A percentile compares a stretch with the other conserved stretches of the same genome.
Evolutionary conservation across 2,888 invertebrate species (phyloP).

Genomic region (Leucophenga maculata): DNA sequence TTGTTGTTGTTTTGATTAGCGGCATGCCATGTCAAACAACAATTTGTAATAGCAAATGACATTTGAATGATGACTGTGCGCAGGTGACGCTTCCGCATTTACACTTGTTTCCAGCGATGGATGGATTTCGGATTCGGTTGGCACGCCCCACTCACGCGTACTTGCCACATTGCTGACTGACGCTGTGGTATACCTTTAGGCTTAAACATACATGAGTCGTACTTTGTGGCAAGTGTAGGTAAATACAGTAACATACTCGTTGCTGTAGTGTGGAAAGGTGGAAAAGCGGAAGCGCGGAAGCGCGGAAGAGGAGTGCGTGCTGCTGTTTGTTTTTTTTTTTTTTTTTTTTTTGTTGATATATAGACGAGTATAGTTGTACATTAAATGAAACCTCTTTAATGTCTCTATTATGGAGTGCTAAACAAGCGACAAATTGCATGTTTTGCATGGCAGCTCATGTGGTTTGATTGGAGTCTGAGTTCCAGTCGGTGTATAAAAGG

Average conservation of each 20-base stretch:
- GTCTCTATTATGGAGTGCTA: constrained; percentile 60
- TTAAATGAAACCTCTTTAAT: constrained; percentile 35
- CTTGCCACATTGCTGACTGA: background rate
- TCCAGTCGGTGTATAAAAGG: background rate
- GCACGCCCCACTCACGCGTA: background rate
- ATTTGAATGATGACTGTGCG: constrained; percentile 62
- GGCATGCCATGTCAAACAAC: constrained; percentile 66
- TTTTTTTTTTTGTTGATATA: too few relatives aligned
- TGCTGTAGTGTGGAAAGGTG: too few relatives aligned
- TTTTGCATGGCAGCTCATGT: constrained; percentile 30
- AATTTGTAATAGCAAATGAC: constrained; percentile 59
- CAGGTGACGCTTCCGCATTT: constrained; percentile 59
- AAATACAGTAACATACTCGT: too few relatives aligned
- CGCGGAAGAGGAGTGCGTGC: background rate
- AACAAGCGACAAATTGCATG: constrained; percentile 61
- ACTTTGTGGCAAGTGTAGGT: background rate
- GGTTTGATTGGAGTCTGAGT: too few relatives aligned
- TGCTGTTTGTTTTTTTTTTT: too few relatives aligned
- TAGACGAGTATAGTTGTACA: too few relatives aligned
- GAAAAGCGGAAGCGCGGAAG: too few relatives aligned
- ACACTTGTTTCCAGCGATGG: constrained; percentile 44
- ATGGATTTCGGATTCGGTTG: too few relatives aligned
- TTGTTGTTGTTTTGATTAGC: constrained; percentile 57
- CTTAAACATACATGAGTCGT: background rate
- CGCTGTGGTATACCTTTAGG: background rate